phyloP scores from a whole-genome alignment of 2,113 vertebrate species.

The Takifugu bimaculatus region DNA sequence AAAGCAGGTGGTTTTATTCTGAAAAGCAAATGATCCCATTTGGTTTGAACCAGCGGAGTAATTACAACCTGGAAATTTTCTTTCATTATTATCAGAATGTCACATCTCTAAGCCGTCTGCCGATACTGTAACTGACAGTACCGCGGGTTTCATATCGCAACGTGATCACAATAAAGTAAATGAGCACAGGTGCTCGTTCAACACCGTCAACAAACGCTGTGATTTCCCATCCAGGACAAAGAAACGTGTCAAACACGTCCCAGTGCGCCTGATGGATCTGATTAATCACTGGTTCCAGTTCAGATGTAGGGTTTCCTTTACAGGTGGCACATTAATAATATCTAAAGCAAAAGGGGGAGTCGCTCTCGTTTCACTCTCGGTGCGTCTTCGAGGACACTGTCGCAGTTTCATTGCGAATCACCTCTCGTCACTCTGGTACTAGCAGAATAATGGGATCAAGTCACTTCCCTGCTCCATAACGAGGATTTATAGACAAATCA shows the following conservation, averaged over 20 bases:
- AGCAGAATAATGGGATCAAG: conserved; percentile 73
- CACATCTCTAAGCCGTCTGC: conserved; percentile 41
- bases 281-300: conserved; percentile 29
- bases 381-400: conserved; percentile 45
- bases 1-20: conserved; percentile 2
- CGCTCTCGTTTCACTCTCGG: conserved; percentile 44
- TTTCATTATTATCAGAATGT: conserved; percentile 33
- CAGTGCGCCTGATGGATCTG: conserved; percentile 11
- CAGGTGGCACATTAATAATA: conserved; percentile 48
- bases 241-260: conserved; percentile 5
- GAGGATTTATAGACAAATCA: conserved; percentile 74
- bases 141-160: conserved; percentile 18
- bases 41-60: conserved; percentile 54
- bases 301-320: conserved; percentile 21
- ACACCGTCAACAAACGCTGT: conserved; percentile 19
- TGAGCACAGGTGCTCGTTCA: conserved; percentile 23
- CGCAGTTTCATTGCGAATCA: conserved; percentile 65
- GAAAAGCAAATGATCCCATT: conserved; percentile 1
- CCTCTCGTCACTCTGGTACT: conserved; percentile 61
- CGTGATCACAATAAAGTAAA: conserved; percentile 32
- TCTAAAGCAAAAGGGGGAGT: conserved; percentile 59
- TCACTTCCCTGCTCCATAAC: conserved; percentile 67
- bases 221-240: conserved; percentile 31
- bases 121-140: conserved; percentile 45
- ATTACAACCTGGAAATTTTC: conserved; percentile 42